These are phyloP conservation scores for Parasteatoda lunata DNA, from an alignment of 2,888 invertebrate species.

Conservation along the genomic window DNA sequence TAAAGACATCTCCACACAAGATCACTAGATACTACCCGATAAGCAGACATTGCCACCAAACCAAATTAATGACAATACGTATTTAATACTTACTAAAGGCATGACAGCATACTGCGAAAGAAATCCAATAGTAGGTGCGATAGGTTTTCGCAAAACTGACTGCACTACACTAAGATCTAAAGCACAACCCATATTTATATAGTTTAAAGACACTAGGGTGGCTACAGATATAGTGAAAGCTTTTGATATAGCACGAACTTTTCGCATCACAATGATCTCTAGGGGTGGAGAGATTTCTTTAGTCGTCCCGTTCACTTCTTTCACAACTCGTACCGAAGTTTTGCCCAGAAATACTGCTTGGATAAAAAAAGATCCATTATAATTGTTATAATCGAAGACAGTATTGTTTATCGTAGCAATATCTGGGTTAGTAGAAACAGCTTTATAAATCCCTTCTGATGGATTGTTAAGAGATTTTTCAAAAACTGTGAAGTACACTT, in stretches of 20 bases:
- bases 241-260: slow-evolving; percentile 55
- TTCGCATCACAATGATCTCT: slow-evolving; percentile 63
- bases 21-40: too few relatives aligned
- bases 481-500: slow-evolving; percentile 36
- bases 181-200: slow-evolving; percentile 93
- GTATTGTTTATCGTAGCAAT: slow-evolving; percentile 52
- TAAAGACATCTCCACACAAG: too few relatives aligned
- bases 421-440: slow-evolving; percentile 41
- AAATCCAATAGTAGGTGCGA: slow-evolving; percentile 87
- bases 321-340: slow-evolving; percentile 55
- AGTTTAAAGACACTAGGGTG: slow-evolving; percentile 84
- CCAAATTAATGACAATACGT: background rate
- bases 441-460: slow-evolving; percentile 35
- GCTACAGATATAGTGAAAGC: slow-evolving; percentile 77
- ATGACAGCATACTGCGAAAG: slow-evolving; percentile 86
- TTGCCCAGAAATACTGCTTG: slow-evolving; percentile 69
- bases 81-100: slow-evolving; percentile 82
- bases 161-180: slow-evolving; percentile 84
- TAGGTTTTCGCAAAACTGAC: slow-evolving; percentile 81
- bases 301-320: slow-evolving; percentile 35
- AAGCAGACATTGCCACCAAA: too few relatives aligned
- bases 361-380: slow-evolving; percentile 66
- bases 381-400: slow-evolving; percentile 19
- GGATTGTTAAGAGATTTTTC: slow-evolving; percentile 20
- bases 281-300: slow-evolving; percentile 43